Evolutionary conservation across 2,888 invertebrate species (phyloP).

Genomic region (Leucania comma): DNA sequence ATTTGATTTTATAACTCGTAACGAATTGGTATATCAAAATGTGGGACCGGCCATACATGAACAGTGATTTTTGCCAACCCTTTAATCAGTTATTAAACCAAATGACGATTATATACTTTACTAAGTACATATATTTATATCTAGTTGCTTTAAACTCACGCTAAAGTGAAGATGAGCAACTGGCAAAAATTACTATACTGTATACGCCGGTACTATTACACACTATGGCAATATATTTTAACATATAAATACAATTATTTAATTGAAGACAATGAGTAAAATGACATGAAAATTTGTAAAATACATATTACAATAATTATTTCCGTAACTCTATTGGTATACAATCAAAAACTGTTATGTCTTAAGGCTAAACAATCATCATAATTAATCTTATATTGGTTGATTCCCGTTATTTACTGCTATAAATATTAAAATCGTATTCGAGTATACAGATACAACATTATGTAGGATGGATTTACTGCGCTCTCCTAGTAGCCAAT

Average conservation of each 20-base stretch:
- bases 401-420: slow-evolving; percentile 70
- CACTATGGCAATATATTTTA: slow-evolving; percentile 45
- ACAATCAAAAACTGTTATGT: slow-evolving; percentile 75
- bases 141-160: slow-evolving; percentile 36
- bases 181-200: slow-evolving; percentile 49
- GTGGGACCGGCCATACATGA: slow-evolving; percentile 25
- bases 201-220: slow-evolving; percentile 23
- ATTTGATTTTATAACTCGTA: slow-evolving; percentile 36
- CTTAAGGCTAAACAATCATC: slow-evolving; percentile 68
- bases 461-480: slow-evolving; percentile 63
- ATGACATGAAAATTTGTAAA: slow-evolving; percentile 66
- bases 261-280: slow-evolving; percentile 65
- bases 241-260: slow-evolving; percentile 55
- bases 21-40: slow-evolving; percentile 38
- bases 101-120: slow-evolving; percentile 35
- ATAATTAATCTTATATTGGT: slow-evolving; percentile 67
- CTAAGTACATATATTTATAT: slow-evolving; percentile 39
- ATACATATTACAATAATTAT: slow-evolving; percentile 63
- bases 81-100: slow-evolving; percentile 42
- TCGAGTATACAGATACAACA: slow-evolving; percentile 68
- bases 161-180: slow-evolving; percentile 20
- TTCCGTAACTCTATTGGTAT: slow-evolving; percentile 72
- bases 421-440: slow-evolving; percentile 67
- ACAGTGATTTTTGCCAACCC: slow-evolving; percentile 45
- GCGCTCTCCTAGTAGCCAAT: slow-evolving; percentile 56